Evolutionary conservation across 2,888 invertebrate genomes (phyloP), one percentile per base, ranked within the genome.

Genomic region (Polydrusus cervinus): DNA sequence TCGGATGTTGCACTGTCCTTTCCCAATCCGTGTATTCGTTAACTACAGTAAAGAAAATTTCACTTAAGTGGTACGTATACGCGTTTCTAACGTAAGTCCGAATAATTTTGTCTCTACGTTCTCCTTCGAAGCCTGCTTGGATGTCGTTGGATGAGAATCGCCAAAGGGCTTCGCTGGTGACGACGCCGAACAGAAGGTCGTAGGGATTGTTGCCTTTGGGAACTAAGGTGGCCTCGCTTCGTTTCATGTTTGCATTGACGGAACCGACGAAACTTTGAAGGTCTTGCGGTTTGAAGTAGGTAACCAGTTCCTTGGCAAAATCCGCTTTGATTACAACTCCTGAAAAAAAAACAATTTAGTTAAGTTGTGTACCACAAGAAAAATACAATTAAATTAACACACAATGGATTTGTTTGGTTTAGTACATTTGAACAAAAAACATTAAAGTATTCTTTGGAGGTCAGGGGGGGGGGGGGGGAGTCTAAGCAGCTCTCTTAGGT

Each of bases 21-120:
- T 96, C 96, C 98, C 98, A 99, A 87, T 98, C 97, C 74, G 98
- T 98, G 88, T 99, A 99, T 85, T 98, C 98, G 87, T 98, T 98
- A 80, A 97, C 95, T 80, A 98, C 95, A 80, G 98, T 97, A 87
- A 95, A 95, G 89, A 97, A 97, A 84, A 99, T 97, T 88, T 98
- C 98, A 85, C 96, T 97, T 81, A 97, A 90, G 87, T 99, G 98
- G 88, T 95, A 98, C 78, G 95, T 95, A 88, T 96, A 99, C 40
- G 97, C 94, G 88, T 98, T 98, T 76, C 97, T 91, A 68, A 98
- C 97, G 87, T 97, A 95, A 43, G 97, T 96, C 85, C 97, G 91
- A 86, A 95, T 90, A 86, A 97, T 95, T 85, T 94, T 92, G 88
- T 96, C 96, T 71, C 96, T 89, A 78, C 95, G 91, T 80, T 96